These are phyloP conservation scores for Galbula dea DNA, from an alignment of 2,113 vertebrate genomes.

Conservation along the genomic window DNA sequence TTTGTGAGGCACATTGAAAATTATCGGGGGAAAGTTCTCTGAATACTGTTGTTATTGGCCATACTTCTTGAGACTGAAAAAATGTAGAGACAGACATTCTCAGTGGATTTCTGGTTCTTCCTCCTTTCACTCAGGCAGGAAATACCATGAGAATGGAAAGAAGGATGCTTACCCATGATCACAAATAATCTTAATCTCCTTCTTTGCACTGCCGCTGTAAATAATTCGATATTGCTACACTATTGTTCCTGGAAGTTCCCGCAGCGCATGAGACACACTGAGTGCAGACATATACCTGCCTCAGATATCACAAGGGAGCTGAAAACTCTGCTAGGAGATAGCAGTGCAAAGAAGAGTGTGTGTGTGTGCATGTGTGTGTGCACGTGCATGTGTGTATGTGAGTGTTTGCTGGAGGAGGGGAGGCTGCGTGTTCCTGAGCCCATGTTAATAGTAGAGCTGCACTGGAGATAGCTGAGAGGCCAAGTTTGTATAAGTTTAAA, in stretches of 20 bases:
- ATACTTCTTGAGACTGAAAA: conserved; percentile 46
- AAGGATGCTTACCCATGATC: conserved; percentile 45
- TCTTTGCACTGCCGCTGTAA: not conserved
- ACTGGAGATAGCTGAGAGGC: not conserved
- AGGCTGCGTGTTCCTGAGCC: not conserved
- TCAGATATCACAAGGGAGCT: not conserved
- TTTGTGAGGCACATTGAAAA: conserved; percentile 60
- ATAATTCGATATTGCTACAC: conserved; percentile 10
- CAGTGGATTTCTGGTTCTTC: conserved; percentile 65
- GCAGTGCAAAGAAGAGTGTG: not conserved
- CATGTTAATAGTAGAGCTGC: not conserved
- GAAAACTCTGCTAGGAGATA: not conserved
- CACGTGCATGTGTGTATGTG: not conserved
- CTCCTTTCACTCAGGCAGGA: conserved; percentile 52
- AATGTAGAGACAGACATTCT: conserved; percentile 39
- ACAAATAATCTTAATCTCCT: conserved; percentile 52
- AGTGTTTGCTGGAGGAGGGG: not conserved
- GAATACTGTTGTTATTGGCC: conserved; percentile 64
- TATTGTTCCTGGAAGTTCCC: not conserved
- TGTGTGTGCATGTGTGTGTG: not conserved
- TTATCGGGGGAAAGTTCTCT: conserved; percentile 43
- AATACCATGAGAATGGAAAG: conserved; percentile 62
- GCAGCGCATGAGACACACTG: rapidly evolving
- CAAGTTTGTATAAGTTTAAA: not conserved
- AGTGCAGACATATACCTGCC: conserved; percentile 24